Percentiles rank a stretch among this genome's conserved stretches.
These are phyloP conservation scores for Cataglyphis cursor DNA, from an alignment of 2,888 invertebrate species.

Conservation along the genomic window DNA sequence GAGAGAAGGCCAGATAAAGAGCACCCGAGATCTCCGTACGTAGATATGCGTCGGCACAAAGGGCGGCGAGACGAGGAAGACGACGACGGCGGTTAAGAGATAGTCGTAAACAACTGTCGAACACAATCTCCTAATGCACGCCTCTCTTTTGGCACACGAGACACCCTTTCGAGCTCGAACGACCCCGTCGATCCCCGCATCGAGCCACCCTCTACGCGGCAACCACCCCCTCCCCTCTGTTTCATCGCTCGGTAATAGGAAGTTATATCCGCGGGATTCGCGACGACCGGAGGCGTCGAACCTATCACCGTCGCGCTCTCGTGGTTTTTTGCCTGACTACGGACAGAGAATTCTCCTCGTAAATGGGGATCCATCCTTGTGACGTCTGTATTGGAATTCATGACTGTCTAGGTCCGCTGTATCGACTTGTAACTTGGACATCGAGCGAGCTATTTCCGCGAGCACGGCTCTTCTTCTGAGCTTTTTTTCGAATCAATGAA, in stretches of 20 bases:
- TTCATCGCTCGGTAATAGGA: slow-evolving; percentile 80
- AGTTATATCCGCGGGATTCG: slow-evolving; percentile 80
- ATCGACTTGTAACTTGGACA: slow-evolving; percentile 54
- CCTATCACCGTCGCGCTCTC: slow-evolving; percentile 60
- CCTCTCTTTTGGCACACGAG: slow-evolving; percentile 80
- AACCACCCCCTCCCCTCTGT: slow-evolving; percentile 36
- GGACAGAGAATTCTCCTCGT: slow-evolving; percentile 61
- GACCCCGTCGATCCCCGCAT: slow-evolving; percentile 6
- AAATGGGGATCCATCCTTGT: slow-evolving; percentile 60
- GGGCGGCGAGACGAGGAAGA: slow-evolving; percentile 69
- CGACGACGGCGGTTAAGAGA: slow-evolving; percentile 77
- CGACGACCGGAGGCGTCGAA: slow-evolving; percentile 67
- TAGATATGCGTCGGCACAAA: slow-evolving; percentile 69
- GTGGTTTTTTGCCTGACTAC: slow-evolving; percentile 57
- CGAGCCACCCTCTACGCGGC: slow-evolving; percentile 43
- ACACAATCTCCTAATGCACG: slow-evolving; percentile 86
- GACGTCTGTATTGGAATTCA: slow-evolving; percentile 65
- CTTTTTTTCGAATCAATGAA: slow-evolving; percentile 23
- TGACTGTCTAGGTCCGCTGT: slow-evolving; percentile 57
- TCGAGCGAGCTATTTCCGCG: slow-evolving; percentile 20
- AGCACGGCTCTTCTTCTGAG: slow-evolving; percentile 16
- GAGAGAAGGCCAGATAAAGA: slow-evolving; percentile 69
- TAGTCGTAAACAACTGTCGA: slow-evolving; percentile 86
- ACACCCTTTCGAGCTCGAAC: slow-evolving; percentile 59
- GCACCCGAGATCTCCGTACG: slow-evolving; percentile 58